Conservation (phyloP, 2,888 invertebrate genomes). For the Smittia aterrima region DNA sequence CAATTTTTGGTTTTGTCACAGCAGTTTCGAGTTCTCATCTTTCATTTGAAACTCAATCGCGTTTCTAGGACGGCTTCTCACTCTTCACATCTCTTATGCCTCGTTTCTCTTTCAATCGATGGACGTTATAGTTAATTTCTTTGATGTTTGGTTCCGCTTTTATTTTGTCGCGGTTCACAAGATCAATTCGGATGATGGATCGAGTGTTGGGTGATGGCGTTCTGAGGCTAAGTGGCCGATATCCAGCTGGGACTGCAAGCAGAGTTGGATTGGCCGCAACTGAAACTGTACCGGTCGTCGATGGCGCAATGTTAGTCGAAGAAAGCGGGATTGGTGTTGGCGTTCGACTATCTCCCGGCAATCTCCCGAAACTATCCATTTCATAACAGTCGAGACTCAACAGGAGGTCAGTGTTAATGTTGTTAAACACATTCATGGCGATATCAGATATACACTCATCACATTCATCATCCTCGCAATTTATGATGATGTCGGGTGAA, state of each 20-base stretch:
- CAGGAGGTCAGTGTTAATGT: constrained; percentile 40
- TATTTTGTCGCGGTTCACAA: constrained; percentile 17
- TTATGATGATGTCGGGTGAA: constrained; percentile 28
- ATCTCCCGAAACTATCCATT: constrained; percentile 40
- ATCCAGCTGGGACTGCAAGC: constrained; percentile 30
- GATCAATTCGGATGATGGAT: constrained; percentile 22
- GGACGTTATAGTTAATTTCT: constrained; percentile 33
- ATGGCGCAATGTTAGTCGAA: not conserved
- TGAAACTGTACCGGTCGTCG: not conserved
- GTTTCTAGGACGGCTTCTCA: constrained; percentile 15
- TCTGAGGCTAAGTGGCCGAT: constrained; percentile 27
- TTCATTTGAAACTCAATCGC: not conserved
- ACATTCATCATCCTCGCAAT: constrained; percentile 35
- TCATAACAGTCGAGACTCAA: constrained; percentile 35
- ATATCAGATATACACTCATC: constrained; percentile 13
- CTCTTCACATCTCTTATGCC: constrained; percentile 28
- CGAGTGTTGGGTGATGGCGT: constrained; percentile 31
- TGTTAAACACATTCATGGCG: constrained; percentile 28
- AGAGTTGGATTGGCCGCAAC: not conserved
- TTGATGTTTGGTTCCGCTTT: constrained; percentile 2
- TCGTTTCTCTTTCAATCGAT: constrained; percentile 38
- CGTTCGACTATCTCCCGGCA: constrained; percentile 31
- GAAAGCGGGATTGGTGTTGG: constrained; percentile 20
- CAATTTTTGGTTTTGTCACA: constrained; percentile 21
- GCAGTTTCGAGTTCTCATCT: not conserved